Conservation (phyloP, 2,113 vertebrate species). For the Protobothrops flavoviridis region DNA sequence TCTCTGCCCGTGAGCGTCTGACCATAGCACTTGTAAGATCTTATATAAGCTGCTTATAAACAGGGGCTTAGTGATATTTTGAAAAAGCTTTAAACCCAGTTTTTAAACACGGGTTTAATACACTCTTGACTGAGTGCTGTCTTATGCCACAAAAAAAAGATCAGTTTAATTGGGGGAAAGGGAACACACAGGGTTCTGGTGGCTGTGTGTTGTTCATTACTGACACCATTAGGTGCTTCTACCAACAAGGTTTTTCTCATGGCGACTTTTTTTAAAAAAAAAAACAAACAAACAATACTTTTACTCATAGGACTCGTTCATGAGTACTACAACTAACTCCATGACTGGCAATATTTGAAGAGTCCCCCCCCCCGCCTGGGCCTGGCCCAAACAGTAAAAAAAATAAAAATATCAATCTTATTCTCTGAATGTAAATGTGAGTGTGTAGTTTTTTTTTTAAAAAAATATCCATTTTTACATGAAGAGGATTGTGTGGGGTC, state of each 20-base stretch:
- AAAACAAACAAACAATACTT: background rate
- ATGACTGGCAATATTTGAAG: background rate
- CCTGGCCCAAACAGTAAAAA: background rate
- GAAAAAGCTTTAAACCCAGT: background rate
- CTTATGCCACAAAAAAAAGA: background rate
- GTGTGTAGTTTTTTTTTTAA: background rate
- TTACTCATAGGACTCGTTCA: background rate
- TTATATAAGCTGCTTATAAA: background rate
- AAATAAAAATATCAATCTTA: background rate
- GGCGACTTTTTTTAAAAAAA: background rate
- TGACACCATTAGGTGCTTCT: background rate
- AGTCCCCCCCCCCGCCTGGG: background rate
- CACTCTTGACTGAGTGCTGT: background rate
- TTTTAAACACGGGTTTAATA: background rate
- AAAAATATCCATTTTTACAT: background rate
- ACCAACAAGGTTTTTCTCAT: background rate
- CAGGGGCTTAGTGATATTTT: background rate
- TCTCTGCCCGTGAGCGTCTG: background rate
- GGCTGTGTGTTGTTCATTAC: background rate
- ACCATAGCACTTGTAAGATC: background rate
- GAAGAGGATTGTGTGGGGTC: background rate
- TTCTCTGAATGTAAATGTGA: background rate
- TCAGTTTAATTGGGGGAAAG: background rate
- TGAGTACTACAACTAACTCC: background rate
- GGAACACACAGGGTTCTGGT: background rate